Conservation (phyloP, 2,113 vertebrate genomes). For the Zapus hudsonius region DNA sequence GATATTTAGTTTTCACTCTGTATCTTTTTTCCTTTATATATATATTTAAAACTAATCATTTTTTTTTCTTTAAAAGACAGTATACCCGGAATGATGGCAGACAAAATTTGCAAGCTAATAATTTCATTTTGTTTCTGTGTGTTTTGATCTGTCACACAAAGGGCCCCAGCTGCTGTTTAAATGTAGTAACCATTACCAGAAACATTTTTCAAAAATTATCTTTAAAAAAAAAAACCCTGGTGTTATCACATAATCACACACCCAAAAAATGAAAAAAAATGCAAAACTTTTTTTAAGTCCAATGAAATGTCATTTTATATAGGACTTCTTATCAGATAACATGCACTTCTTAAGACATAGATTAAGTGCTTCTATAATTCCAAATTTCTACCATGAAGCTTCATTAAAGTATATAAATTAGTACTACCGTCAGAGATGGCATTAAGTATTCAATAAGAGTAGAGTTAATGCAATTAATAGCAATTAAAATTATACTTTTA, state of each 20-base stretch:
- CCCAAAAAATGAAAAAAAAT: neutral
- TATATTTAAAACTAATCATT: neutral
- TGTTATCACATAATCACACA: constrained; percentile 46
- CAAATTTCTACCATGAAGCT: constrained; percentile 86
- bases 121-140: neutral
- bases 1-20: constrained; percentile 34
- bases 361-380: constrained; percentile 82
- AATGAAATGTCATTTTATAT: constrained; percentile 59
- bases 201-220: constrained; percentile 50
- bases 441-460: constrained; percentile 92
- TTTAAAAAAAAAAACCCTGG: constrained; percentile 47
- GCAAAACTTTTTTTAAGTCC: constrained; percentile 26
- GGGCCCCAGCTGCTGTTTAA: constrained; percentile 44
- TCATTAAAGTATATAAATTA: constrained; percentile 93
- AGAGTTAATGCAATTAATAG: constrained; percentile 93
- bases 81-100: neutral
- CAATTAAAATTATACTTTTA: constrained; percentile 94
- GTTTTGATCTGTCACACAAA: constrained; percentile 14
- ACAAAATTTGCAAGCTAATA: neutral
- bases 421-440: constrained; percentile 86
- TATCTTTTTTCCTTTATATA: constrained; percentile 30
- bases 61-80: neutral
- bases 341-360: constrained; percentile 79
- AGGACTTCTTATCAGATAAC: constrained; percentile 77
- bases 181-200: constrained; percentile 31